Conservation (phyloP, 1,140 invertebrate genomes). For the Saccostrea echinata region DNA sequence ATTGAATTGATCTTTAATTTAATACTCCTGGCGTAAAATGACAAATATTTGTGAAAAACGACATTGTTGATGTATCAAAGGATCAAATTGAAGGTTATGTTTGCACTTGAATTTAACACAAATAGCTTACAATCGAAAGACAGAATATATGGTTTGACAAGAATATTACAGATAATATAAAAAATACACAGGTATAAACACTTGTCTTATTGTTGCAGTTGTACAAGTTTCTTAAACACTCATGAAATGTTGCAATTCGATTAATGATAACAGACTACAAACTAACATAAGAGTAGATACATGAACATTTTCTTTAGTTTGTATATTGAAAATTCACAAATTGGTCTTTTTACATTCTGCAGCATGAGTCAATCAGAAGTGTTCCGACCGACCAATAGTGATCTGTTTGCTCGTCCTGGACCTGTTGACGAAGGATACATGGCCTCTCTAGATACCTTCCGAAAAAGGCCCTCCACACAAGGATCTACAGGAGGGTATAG, state of each 20-base stretch:
- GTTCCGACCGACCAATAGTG: constrained; percentile 69
- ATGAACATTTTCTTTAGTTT: background rate
- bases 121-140: background rate
- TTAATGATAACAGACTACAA: no score
- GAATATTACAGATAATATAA: no score
- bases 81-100: background rate
- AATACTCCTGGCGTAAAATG: background rate
- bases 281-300: no score
- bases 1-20: constrained; percentile 4
- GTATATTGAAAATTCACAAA: background rate
- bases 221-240: no score
- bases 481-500: constrained; percentile 69
- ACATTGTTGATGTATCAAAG: constrained; percentile 6
- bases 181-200: no score
- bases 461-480: constrained; percentile 71
- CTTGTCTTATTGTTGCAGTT: no score
- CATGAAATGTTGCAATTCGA: no score
- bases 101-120: background rate
- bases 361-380: constrained; percentile 71
- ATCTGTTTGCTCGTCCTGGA: constrained; percentile 61
- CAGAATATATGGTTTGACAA: no score
- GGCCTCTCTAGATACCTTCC: constrained; percentile 57
- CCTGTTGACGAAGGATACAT: constrained; percentile 60
- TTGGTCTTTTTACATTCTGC: constrained; percentile 22
- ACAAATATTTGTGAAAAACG: constrained; percentile 17